phyloP scores from a whole-genome alignment of 2,113 vertebrate species.

The Sinosuthora webbiana region DNA sequence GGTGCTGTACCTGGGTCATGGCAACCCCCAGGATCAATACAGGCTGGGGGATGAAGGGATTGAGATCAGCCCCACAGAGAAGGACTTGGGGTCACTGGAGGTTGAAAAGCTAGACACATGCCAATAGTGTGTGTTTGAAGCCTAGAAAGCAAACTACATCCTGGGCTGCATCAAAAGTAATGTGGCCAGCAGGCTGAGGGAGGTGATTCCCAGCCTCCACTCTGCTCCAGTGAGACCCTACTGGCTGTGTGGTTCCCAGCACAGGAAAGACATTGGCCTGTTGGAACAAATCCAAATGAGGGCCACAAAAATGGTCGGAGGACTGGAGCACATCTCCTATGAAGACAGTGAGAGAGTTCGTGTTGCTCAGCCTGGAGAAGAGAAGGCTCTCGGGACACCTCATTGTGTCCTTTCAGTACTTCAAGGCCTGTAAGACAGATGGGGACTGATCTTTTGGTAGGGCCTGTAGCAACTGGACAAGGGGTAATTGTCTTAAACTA shows the following conservation, averaged over 20 bases:
- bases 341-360: neutral
- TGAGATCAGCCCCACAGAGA: neutral
- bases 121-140: neutral
- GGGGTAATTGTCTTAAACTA: neutral
- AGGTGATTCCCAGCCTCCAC: neutral
- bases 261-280: neutral
- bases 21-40: neutral
- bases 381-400: neutral
- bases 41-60: neutral
- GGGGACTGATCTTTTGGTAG: neutral
- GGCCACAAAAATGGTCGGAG: neutral
- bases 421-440: neutral
- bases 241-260: neutral
- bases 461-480: neutral
- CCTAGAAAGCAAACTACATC: neutral
- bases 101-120: neutral
- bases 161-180: neutral
- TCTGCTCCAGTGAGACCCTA: neutral
- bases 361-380: neutral
- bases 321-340: neutral
- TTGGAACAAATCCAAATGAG: neutral
- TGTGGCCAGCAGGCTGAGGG: neutral
- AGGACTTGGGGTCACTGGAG: neutral
- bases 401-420: neutral
- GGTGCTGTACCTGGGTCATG: neutral